Evolutionary conservation across 2,888 invertebrate genomes (phyloP), one percentile per base, ranked within the genome.

Genomic region (Drosophila fulvimacula): DNA sequence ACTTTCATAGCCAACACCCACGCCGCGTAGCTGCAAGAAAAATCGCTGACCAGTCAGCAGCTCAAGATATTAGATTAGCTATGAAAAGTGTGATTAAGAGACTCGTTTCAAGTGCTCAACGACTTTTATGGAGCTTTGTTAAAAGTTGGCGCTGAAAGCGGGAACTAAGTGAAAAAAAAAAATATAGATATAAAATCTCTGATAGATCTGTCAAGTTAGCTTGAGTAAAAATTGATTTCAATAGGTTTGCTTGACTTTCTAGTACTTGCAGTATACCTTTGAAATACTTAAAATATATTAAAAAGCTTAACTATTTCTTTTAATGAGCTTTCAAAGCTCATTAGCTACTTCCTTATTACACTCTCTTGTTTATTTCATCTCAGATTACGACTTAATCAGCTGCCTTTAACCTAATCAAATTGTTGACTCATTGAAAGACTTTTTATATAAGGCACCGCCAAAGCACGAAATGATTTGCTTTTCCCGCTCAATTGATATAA

Each of bases 1-100:
- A 70, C 76, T 76, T 79, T 70, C 76, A 74, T 64, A 74, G 57
- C 63, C 76, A 75, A 70, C 76, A 67, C 76, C 79, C 79, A 75
- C 77, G 62, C 76, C 49, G 41, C 5, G 19, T 24, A 42, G 15
- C 48, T 10, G 39, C 32, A 15, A 32, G 13, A 30, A 51, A 62
- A 63, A 53, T 69, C 27, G 41, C 57, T 63, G 69, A 34, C 36
- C 69, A 62, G 79, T 75, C 74, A 55, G 44, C 63, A 58, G 58
- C 58, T 74, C 69, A 62, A 79, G 76, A 75, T 75, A 42, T 64
- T 6, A 69, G 76, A 76, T 76, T 51, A 69, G 39, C 36, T 42
- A 46, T 69, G 32, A 75, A 58, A 69, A 27, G 64, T 52, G 64
- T 52, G 69, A 69, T 75, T 58, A 42, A 46, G 42, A 51, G 68